Conservation (phyloP, 2,113 vertebrate genomes). For the Drymodes brunneopygia region DNA sequence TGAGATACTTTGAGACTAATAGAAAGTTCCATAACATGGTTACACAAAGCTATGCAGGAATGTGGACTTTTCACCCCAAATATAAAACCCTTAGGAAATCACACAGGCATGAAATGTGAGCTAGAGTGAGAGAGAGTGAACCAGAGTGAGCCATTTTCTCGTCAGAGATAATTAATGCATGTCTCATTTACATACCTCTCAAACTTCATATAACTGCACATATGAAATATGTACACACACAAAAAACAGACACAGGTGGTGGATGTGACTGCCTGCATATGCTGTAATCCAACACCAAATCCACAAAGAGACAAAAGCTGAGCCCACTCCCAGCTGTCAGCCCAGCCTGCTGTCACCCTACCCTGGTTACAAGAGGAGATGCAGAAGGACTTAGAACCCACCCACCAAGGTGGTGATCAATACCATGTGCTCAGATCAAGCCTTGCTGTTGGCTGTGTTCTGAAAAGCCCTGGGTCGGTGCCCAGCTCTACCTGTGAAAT, state of each 20-base stretch:
- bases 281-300: background rate
- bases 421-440: background rate
- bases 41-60: background rate
- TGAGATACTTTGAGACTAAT: background rate
- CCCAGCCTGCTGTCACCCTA: background rate
- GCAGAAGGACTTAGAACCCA: background rate
- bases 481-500: background rate
- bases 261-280: background rate
- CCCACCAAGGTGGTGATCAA: background rate
- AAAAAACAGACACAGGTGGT: background rate
- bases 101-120: background rate
- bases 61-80: accelerated
- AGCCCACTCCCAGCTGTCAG: background rate
- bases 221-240: background rate
- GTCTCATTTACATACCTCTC: background rate
- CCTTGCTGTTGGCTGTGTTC: background rate
- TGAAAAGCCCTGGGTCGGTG: background rate
- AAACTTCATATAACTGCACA: background rate
- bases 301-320: background rate
- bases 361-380: background rate
- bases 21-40: background rate
- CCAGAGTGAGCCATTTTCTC: background rate
- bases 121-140: background rate
- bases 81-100: background rate
- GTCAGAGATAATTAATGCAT: background rate